Evolutionary conservation across 2,113 vertebrate species (phyloP), one percentile per base, ranked within the genome.

Genomic region (Pyxicephalus adspersus): DNA sequence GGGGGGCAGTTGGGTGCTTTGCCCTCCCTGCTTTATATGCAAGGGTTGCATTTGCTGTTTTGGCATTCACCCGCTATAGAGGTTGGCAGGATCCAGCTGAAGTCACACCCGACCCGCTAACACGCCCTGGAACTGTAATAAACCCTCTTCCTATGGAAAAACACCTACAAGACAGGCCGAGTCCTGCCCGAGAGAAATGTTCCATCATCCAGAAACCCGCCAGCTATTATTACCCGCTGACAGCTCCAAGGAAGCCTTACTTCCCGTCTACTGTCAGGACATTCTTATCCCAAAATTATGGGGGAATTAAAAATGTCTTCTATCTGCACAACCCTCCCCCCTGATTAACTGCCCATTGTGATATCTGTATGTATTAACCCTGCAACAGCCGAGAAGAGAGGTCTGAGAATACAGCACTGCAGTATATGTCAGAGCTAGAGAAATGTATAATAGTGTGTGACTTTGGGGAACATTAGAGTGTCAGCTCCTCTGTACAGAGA

Each of bases 81-180:
- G 66, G 51, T 70, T 52, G 66, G 66, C 65, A 50, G 34, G 31
- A 67, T 67, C 66, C 66, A 50, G 38, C 2, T 25, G 2, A 17
- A 31, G 45, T 25, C 50, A 26, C 50, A 71, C 51, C 68, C 67
- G 13, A 25, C 50, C 68, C 54, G 22, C 19, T 23, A 13, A 71
- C 68, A 71, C 68, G 6, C 68, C 66, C 66, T 8, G 45, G 26
- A 45, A 70, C 45, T 9, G 66, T 45, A 70, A 70, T 52, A 67
- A 52, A 38, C 25, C 4, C 15, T 15, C 25, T 26, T 18, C 5
- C 23, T 29, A 20, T 71, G 68, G 68, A 50, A 54, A 20, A 54
- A 71, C 68, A 54, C 51, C 50, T 26, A 29, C 17, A 54, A 20
- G 25, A 28, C 68, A 55, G 68, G 68, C 68, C 18, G 51, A 8